Evolutionary conservation across 2,113 vertebrate species (phyloP), one percentile per base, ranked within the genome.

Genomic region (Pituophis catenifer): DNA sequence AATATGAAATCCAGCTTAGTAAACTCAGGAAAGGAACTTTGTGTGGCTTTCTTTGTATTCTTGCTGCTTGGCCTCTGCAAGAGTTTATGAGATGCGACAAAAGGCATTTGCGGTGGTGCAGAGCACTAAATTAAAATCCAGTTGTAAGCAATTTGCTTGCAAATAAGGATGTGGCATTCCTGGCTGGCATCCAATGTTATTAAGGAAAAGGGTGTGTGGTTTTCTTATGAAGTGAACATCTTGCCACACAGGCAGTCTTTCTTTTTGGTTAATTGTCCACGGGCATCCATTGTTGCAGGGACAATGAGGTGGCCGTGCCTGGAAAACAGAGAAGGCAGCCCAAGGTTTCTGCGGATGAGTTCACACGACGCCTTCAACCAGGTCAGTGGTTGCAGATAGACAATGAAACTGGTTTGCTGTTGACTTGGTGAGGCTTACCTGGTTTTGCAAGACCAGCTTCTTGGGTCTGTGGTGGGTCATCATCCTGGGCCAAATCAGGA

Each of bases 71-170:
- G 24, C 24, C 6, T 55, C n/a, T 3, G 33, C 24, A 29, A 89
- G 33, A 48, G 87, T 92, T 92, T 92, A 70, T 44, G 70, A 44
- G 24, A 57, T 21, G 92, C 38, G 38, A 85, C 92, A 89, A 89
- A 89, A 89, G 88, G 88, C 65, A 89, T 89, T 58, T 81, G 53
- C 17, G 10, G 62, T 11, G 15, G 26, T 9, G 38, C 1, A 48
- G 23, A 11, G 38, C 87, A 50, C 88, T 89, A 89, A 92, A 92
- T 92, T 92, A 92, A 89, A 92, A 92, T 85, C 92, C 62, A 15
- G 88, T 89, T 57, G 88, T 85, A 92, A 92, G 88, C 92, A 92
- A 92, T 92, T 92, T 92, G 87, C 92, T 81, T 92, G 92, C 92
- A 92, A 92, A 92, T 92, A 85, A 23, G 62, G 53, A 58, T 85